These are phyloP conservation scores for Conomelus anceps DNA, from an alignment of 2,888 invertebrate genomes.

Conservation along the genomic window DNA sequence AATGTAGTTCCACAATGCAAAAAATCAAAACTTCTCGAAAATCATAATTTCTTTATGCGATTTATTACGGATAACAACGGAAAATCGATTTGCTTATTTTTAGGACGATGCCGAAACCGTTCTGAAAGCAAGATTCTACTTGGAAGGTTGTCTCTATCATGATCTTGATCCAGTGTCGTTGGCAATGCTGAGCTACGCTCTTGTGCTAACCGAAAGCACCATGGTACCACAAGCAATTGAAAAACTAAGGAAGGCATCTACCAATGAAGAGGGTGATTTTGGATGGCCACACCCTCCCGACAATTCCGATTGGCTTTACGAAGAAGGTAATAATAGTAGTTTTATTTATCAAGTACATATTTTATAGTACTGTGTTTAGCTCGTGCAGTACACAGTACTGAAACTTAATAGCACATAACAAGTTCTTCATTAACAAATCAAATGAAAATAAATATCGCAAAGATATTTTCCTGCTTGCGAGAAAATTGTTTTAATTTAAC, in stretches of 20 bases:
- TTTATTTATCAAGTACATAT: too few species aligned
- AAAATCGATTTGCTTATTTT: conserved; percentile 27
- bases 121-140: conserved; percentile 49
- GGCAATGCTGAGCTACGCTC: conserved; percentile 53
- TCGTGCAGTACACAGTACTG: too few species aligned
- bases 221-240: conserved; percentile 52
- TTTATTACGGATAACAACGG: too few species aligned
- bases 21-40: neutral
- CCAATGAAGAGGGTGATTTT: conserved; percentile 60
- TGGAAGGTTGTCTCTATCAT: conserved; percentile 52
- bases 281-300: conserved; percentile 56
- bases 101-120: conserved; percentile 49
- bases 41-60: neutral
- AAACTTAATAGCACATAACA: too few species aligned
- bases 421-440: too few species aligned
- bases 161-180: conserved; percentile 53
- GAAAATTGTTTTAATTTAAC: too few species aligned
- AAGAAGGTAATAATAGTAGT: conserved; percentile 30
- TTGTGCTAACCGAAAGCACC: conserved; percentile 51
- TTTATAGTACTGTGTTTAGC: too few species aligned
- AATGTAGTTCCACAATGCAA: too few species aligned
- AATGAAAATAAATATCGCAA: too few species aligned
- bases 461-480: too few species aligned
- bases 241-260: conserved; percentile 53
- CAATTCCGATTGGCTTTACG: conserved; percentile 56